Evolutionary conservation across 2,888 invertebrate species (phyloP), one percentile per base, ranked within the genome.

Genomic region (Arge pagana): DNA sequence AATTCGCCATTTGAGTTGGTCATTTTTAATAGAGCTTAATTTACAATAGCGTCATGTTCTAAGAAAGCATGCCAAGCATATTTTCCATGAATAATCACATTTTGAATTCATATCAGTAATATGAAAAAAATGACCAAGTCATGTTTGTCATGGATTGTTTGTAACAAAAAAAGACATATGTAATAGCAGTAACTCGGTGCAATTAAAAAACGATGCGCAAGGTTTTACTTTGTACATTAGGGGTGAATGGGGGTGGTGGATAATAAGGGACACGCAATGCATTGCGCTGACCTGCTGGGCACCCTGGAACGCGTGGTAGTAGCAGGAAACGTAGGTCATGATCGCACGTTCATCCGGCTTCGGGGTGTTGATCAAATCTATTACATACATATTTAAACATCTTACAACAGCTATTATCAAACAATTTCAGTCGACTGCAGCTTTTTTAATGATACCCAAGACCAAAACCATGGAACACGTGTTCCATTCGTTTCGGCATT

Each of bases 301-400:
- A 83, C 98, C 97, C 85, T 97, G 96, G 91, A 99, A 99, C 81
- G 99, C 98, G 84, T 99, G 99, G 85, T 99, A 99, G 87, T 97
- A 99, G 86, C 98, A 97, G 80, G 98, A 99, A 82, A 99, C 98
- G 82, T 99, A 99, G 76, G 99, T 98, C 99, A 99, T 99, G 80
- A 99, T 96, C 79, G 98, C 98, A 82, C 98, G 91, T 85, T 99
- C 99, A 83, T 99, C 99, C 80, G 99, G 99, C 85, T 96, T 97
- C 78, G 94, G 95, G 76, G 95, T 96, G 89, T 97, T 97, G 85
- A 98, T 96, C 87, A 99, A 89, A 90, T 99, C 99, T 99, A 79
- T 60, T 70, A 52, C 67, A 68, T 66, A 65, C 56, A 60, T 45
- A 58, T 60, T 60, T 60, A 59, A 53, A 56, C 56, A 62, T 56